A percentile compares a stretch with the other conserved stretches of the same genome.
These are phyloP conservation scores for Bos javanicus DNA, from an alignment of 2,113 vertebrate species.

Conservation along the genomic window DNA sequence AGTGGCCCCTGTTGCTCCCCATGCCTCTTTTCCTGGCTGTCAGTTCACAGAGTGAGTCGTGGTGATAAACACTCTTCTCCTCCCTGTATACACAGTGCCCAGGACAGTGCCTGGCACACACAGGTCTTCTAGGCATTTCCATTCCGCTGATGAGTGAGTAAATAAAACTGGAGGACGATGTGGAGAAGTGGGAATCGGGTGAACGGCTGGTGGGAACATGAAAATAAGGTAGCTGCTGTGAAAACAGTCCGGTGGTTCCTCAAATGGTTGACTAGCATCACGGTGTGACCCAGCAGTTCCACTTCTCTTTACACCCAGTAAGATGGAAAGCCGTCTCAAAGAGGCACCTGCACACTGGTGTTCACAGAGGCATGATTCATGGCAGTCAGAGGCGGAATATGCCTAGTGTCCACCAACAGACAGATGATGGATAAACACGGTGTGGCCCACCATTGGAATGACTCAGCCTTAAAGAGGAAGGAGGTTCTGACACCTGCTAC, in stretches of 20 bases:
- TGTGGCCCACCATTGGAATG: background rate
- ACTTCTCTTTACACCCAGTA: background rate
- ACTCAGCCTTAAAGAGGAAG: background rate
- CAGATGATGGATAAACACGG: background rate
- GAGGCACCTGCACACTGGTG: background rate
- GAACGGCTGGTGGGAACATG: fast-evolving
- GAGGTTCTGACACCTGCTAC: too few relatives aligned
- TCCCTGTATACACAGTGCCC: fast-evolving
- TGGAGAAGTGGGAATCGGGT: background rate
- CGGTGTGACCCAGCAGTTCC: background rate
- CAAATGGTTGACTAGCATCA: background rate
- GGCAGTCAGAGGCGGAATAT: fast-evolving
- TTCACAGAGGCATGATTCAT: background rate
- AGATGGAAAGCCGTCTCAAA: background rate
- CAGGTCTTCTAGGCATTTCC: background rate
- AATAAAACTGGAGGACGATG: background rate
- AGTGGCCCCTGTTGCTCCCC: background rate
- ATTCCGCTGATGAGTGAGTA: too few relatives aligned
- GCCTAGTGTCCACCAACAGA: fast-evolving
- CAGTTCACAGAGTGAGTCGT: background rate
- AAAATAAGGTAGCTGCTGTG: background rate
- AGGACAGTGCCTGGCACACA: background rate
- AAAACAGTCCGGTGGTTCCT: background rate
- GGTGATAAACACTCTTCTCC: background rate
- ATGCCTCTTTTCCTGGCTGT: background rate